Evolutionary conservation across 2,113 vertebrate species (phyloP), one percentile per base, ranked within the genome.

Genomic region (Oreotragus oreotragus): DNA sequence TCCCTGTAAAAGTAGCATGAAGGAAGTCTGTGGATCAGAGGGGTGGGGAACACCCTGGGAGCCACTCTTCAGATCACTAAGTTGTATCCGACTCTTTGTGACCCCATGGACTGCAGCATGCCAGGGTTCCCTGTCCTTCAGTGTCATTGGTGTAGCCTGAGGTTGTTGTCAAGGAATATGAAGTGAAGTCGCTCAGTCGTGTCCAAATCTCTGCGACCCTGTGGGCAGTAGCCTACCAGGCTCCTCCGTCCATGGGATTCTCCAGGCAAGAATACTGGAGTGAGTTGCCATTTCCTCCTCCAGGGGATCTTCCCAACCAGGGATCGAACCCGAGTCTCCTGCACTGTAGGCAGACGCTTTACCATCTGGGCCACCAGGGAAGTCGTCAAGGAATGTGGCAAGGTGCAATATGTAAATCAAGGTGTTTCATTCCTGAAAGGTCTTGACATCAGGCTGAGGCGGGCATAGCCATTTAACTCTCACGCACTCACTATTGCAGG

Each of bases 381-480:
- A 23, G 3, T 1, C 0, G 0, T 14, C n/a, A 28, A 62, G 25
- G n/a, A 47, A 7, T 4, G 19, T 25, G 25, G 21, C 12, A 11
- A 45, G 77, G 51, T n/a, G 1, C 27, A 45, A 28, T 27, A 2
- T 88, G 25, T 57, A 51, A 49, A 64, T 17, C 7, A 23, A 49
- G 1, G 21, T 25, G 19, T 23, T 79, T 51, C 12, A 1, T 15
- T 86, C 17, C 39, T 27, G 4, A 62, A 36, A 70, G 79, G 27
- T 13, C 9, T 11, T 3, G 27, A 17, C 16, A 25, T 43, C 43
- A 53, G 30, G 17, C 91, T 33, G 0, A 16, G 12, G 0, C 10
- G 15, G 3, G 2, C 13, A 0, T 0, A 1, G 45, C 12, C 36
- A 5, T 6, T 25, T 1, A 3, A 15, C 8, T n/a, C 10, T 43